phyloP scores from a whole-genome alignment of 2,113 vertebrate genomes.

The Mesembrinibis cayennensis region DNA sequence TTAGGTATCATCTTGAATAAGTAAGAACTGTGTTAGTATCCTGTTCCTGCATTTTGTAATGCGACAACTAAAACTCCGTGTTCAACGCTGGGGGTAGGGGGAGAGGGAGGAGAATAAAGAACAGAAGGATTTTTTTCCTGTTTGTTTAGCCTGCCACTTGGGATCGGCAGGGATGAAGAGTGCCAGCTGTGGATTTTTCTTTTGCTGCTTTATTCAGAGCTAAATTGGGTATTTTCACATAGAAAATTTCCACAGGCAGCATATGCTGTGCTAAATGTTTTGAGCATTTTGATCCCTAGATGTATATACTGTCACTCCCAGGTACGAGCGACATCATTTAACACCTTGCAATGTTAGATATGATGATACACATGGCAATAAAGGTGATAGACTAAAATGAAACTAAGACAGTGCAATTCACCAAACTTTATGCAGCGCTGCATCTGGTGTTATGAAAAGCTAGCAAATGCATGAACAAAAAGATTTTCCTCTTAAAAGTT shows the following conservation, averaged over 20 bases:
- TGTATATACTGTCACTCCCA: background rate
- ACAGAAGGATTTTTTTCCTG: background rate
- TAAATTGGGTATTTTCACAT: conserved; percentile 12
- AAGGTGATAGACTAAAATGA: conserved; percentile 9
- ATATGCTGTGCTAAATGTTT: conserved; percentile 45
- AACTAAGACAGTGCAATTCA: background rate
- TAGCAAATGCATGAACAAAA: background rate
- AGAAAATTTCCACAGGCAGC: conserved; percentile 4
- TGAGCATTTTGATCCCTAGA: conserved; percentile 26
- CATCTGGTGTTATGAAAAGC: background rate
- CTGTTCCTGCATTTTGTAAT: background rate
- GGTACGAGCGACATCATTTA: background rate
- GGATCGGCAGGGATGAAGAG: background rate
- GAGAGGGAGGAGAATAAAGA: background rate
- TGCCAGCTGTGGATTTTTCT: conserved; percentile 25
- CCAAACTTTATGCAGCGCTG: background rate
- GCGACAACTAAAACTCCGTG: background rate
- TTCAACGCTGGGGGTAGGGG: background rate
- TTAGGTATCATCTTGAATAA: background rate
- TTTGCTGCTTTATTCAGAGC: conserved; percentile 7
- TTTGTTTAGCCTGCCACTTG: background rate
- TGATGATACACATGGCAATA: background rate
- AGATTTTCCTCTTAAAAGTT: background rate
- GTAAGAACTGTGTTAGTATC: background rate
- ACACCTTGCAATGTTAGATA: background rate